Base-by-base conservation (phyloP, 92 coral and sea anemone genomes). In the Meandrina meandrites region DNA sequence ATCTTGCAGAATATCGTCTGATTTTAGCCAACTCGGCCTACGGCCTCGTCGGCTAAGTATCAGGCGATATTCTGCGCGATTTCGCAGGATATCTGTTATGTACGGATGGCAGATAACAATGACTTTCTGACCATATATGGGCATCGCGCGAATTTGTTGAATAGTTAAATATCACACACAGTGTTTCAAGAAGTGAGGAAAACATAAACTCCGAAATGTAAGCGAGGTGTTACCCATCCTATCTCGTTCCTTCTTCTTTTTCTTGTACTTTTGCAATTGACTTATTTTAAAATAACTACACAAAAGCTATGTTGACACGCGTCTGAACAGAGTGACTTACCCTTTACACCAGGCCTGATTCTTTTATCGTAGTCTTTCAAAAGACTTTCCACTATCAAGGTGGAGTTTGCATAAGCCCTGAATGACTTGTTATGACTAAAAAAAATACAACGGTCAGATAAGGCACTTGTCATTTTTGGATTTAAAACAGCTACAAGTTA, bases 301-400 rank as follows among this genome's bases (percentile, higher is more conserved):
- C 28, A 0, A 0, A 22, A 7, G 67, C 67, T 60, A 22, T 22
- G 30, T 1, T 21, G 30, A 60, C 67, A 57, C 24, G 10, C 31
- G 68, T 22, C 68, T 24, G 68, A 1, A 8, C 10, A 22, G 0
- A 0, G 19, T 76, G 18, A 30, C 70, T 19, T 14, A 94, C 98
- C 96, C 87, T 91, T 90, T 9, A 80, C 89, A 14, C 93, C 93
- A 18, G 98, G 98, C 75, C 98, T 86, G 70, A 94, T 93, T 73
- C 98, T 89, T 36, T 89, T 93, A 54, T 95, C 98, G 87, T 95
- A 95, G 42, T 84, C 91, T 37, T 92, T 92, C 79, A 95, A 86
- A 79, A 95, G 88, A 24, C 89, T 90, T 36, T 94, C 90, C 21
- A 94, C 82, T 28, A 94, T 54, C 81, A 75, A 76, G 24, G 97